Evolutionary conservation across 2,113 vertebrate species (phyloP).

Genomic region (Sylvia atricapilla): DNA sequence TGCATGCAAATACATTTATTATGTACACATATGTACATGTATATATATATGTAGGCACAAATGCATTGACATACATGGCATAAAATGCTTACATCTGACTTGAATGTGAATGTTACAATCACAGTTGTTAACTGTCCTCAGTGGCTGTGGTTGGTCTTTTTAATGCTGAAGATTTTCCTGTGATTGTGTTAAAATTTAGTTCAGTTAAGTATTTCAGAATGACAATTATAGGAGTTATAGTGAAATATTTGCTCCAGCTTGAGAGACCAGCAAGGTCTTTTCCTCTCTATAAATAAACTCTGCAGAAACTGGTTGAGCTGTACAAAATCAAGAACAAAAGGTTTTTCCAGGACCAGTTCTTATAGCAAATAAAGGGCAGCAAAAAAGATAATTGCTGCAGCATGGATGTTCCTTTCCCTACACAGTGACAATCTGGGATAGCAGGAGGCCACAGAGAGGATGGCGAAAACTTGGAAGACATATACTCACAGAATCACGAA

Average conservation of each 20-base stretch:
- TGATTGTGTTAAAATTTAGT: neutral
- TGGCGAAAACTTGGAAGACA: neutral
- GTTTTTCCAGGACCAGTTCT: neutral
- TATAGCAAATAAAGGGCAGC: neutral
- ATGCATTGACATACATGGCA: no score
- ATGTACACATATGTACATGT: rapidly evolving
- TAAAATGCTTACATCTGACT: neutral
- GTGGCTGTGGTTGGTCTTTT: neutral
- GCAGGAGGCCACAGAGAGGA: neutral
- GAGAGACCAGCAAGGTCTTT: neutral
- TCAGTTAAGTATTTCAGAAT: neutral
- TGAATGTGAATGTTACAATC: neutral
- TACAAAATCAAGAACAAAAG: neutral
- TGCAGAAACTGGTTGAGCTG: neutral
- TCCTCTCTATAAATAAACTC: neutral
- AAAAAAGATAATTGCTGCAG: neutral
- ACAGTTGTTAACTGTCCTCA: neutral
- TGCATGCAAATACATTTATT: neutral
- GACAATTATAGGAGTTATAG: neutral
- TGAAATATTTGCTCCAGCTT: neutral
- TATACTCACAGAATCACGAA: neutral
- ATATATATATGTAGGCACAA: rapidly evolving
- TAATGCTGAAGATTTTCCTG: neutral
- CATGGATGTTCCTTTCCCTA: neutral
- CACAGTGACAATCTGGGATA: neutral